Conservation (phyloP, 2,113 vertebrate genomes). For the Cynoglossus semilaevis region DNA sequence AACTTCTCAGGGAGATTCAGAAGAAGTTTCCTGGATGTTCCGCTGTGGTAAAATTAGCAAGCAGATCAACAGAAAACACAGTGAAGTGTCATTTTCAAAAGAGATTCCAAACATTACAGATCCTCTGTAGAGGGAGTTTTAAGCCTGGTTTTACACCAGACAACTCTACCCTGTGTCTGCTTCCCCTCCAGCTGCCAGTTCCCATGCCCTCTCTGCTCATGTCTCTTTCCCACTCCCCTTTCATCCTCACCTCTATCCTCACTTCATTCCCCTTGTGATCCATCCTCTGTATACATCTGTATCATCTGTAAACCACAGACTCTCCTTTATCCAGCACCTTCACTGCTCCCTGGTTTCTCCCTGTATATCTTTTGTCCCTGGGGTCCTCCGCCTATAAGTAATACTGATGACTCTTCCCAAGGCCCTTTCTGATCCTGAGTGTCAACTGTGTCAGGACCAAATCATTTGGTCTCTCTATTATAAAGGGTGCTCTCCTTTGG, state of each 20-base stretch:
- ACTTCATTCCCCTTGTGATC: constrained; percentile 36
- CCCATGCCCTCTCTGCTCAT: constrained; percentile 59
- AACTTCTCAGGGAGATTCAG: constrained; percentile 32
- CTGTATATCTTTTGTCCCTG: constrained; percentile 35
- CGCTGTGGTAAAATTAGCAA: constrained; percentile 9
- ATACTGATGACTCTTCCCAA: constrained; percentile 51
- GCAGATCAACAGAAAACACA: constrained; percentile 8
- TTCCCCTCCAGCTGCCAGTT: constrained; percentile 50
- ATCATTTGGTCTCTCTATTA: constrained; percentile 61
- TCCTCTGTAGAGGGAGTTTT: constrained; percentile 23
- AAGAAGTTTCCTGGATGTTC: constrained; percentile 15
- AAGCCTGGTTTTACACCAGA: constrained; percentile 51
- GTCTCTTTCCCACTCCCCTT: constrained; percentile 28
- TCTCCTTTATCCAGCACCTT: constrained; percentile 30
- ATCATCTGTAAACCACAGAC: constrained; percentile 30
- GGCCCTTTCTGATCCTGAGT: constrained; percentile 50
- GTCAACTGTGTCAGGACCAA: constrained; percentile 52
- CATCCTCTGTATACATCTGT: constrained; percentile 24
- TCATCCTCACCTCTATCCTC: constrained; percentile 40
- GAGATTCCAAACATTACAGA: constrained; percentile 19
- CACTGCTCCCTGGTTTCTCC: constrained; percentile 14
- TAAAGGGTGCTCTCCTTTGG: constrained; percentile 42
- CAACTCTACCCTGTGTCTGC: constrained; percentile 27
- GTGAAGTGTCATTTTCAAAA: constrained; percentile 12
- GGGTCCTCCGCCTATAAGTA: constrained; percentile 39